Evolutionary conservation across 2,113 vertebrate genomes (phyloP).

Genomic region (Gopherus flavomarginatus): DNA sequence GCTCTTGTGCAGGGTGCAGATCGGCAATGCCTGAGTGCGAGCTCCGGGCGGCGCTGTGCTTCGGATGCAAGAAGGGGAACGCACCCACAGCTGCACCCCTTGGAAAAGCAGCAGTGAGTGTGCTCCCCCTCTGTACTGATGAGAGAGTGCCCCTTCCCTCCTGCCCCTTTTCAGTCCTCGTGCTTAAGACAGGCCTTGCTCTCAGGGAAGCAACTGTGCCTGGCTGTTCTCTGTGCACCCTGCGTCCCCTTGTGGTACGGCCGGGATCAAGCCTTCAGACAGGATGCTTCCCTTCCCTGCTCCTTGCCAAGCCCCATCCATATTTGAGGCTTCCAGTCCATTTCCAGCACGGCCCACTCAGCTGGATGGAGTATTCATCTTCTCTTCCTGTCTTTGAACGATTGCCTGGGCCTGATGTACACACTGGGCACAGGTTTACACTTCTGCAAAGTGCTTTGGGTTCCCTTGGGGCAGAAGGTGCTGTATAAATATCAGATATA

Average conservation of each 20-base stretch:
- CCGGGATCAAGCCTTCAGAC: neutral
- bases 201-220: neutral
- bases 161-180: neutral
- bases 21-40: neutral
- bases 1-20: neutral
- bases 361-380: neutral
- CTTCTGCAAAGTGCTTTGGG: slow-evolving; percentile 40
- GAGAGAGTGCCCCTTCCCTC: neutral
- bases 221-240: rapidly evolving
- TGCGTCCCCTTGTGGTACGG: neutral
- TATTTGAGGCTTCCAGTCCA: neutral
- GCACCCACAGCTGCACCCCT: neutral
- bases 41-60: neutral
- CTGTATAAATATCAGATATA: slow-evolving; percentile 63
- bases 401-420: neutral
- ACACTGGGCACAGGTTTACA: neutral
- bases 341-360: neutral
- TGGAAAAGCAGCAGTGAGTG: neutral
- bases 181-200: neutral
- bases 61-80: neutral
- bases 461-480: slow-evolving; percentile 37
- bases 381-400: neutral
- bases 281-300: rapidly evolving
- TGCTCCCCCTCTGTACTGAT: neutral
- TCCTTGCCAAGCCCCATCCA: neutral